Base-by-base conservation (phyloP, 1,140 invertebrate genomes). In the Trichogramma pretiosum region DNA sequence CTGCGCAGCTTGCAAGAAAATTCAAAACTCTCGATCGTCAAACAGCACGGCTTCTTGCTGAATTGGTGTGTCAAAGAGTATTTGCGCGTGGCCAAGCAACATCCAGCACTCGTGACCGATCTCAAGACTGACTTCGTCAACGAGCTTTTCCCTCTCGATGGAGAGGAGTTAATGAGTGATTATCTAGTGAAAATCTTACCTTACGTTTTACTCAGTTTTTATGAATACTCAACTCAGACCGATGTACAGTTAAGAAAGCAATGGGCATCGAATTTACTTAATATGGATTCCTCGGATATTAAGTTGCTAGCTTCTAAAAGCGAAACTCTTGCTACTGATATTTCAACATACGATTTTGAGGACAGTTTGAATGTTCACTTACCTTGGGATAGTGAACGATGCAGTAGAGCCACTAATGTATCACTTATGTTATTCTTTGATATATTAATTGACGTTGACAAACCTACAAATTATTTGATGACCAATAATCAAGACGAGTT, bases 1-100 rank as follows among this genome's bases (percentile, higher is more conserved):
- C 41, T 68, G 1, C 43, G 21, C 3, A 52, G 62, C 38, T 46
- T 75, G 0, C 54, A 65, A 14, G 56, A 64, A 9, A 62, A 71
- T 43, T 56, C 63, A 0, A 48, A 46, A 21, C 26, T 72, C 0
- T 51, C 59, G 5, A 11, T 67, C 5, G 44, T 74, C 4, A 63
- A 53, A 28, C 68, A 73, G 22, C 65, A 71, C 19, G 62, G 62
- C 22, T 52, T 63, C 3, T 28, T 72, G 1, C 32, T 72, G 2
- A 46, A 38, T 13, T 58, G 57, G 56, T 49, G 53, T 22, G 22
- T 37, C n/a, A 14, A 38, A 17, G 43, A 24, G 1, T 42, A 35
- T 14, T 1, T 14, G 0, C 33, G 24, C 13, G 11, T n/a, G 21
- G 23, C 24, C 3, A n/a, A 19, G n/a, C 28, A 35, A n/a, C n/a